Evolutionary conservation across 2,888 invertebrate genomes (phyloP), one percentile per base, ranked within the genome.

Genomic region (Agrotis puta): DNA sequence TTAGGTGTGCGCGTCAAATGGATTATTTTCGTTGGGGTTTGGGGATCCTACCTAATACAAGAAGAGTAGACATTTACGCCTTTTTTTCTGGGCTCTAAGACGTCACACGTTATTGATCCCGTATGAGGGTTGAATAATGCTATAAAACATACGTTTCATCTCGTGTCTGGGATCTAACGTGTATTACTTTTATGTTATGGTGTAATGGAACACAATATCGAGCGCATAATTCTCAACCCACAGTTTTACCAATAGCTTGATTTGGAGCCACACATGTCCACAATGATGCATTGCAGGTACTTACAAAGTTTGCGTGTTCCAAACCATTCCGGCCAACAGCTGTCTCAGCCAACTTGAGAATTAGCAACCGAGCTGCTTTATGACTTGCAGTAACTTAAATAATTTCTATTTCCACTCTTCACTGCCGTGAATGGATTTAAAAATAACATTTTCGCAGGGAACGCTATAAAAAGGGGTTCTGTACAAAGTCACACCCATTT

Each of bases 271-370:
- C 71, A 82, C 24, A 67, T 64, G 61, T 58, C 70, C 87, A 89
- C 86, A 87, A 83, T 94, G 93, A 93, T 94, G 94, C 93, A 94
- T 91, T 94, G 94, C 93, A 89, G 92, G 85, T 88, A 84, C 81
- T 77, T 83, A 85, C 83, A 84, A 86, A 88, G 87, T 85, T 93
- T 79, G 92, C 92, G 90, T 92, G 91, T 88, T 86, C 79, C 77
- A 82, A 84, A 85, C 82, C 85, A 82, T 88, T 88, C 83, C 84
- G 84, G 79, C 76, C 82, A 80, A 79, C 57, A 67, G 69, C 70
- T 58, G 56, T 63, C 62, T 62, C 53, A 43, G 24, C 14, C n/a
- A 69, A 75, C 64, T 79, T 76, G 24, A 68, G 48, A 69, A 82
- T 77, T 81, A 70, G 57, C 79, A 81, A 63, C 62, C 63, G 20